Evolutionary conservation across 2,888 invertebrate genomes (phyloP).

Genomic region (Stictocephala bisonia): DNA sequence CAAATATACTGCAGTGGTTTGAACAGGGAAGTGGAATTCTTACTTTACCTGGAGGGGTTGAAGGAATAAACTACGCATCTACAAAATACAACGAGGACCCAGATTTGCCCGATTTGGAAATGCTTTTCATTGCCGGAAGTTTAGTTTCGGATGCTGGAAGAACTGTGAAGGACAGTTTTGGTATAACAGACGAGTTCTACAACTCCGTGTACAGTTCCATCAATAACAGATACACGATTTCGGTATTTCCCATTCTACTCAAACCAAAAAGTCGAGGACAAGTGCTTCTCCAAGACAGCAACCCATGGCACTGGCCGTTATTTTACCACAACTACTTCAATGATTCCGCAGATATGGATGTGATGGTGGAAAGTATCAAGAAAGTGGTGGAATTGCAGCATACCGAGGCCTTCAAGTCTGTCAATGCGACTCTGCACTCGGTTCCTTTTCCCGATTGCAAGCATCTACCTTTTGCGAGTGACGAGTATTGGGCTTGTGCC

Average conservation of each 20-base stretch:
- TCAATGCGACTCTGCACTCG: slow-evolving; percentile 65
- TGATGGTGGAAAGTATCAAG: slow-evolving; percentile 56
- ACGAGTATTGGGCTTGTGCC: slow-evolving; percentile 76
- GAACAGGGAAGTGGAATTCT: slow-evolving; percentile 63
- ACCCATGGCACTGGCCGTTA: slow-evolving; percentile 67
- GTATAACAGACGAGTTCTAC: slow-evolving; percentile 66
- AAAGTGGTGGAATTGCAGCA: slow-evolving; percentile 52
- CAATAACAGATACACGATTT: slow-evolving; percentile 66
- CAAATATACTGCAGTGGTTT: slow-evolving; percentile 52
- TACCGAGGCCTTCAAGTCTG: slow-evolving; percentile 55
- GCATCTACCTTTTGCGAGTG: slow-evolving; percentile 68
- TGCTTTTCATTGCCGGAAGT: slow-evolving; percentile 74
- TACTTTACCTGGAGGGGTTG: slow-evolving; percentile 69
- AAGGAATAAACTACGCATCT: slow-evolving; percentile 71
- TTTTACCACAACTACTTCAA: slow-evolving; percentile 68
- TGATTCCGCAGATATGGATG: slow-evolving; percentile 63
- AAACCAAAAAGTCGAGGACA: slow-evolving; percentile 69
- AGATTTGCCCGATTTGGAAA: slow-evolving; percentile 75
- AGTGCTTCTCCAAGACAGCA: slow-evolving; percentile 64
- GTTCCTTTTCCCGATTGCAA: slow-evolving; percentile 69
- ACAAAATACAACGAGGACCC: slow-evolving; percentile 66
- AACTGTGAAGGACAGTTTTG: slow-evolving; percentile 65
- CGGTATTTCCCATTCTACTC: slow-evolving; percentile 70
- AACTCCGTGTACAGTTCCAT: slow-evolving; percentile 65
- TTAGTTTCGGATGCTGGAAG: slow-evolving; percentile 69